Conservation (phyloP, 2,797 vertebrate genomes). For the Xiphorhynchus erythropygius region DNA sequence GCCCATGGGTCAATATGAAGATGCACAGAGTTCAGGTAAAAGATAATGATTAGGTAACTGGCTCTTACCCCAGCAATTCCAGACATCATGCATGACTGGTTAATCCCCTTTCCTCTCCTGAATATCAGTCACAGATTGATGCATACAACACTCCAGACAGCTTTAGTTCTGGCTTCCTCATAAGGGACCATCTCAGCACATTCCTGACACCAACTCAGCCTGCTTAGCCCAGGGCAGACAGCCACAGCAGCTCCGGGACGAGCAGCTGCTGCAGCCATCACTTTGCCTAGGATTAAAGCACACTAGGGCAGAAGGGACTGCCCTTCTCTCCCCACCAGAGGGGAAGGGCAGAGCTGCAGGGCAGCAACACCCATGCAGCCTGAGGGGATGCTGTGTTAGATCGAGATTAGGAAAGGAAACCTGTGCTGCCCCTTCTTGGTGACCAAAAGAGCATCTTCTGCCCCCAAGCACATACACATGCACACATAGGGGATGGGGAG, state of each 20-base stretch:
- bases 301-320: neutral
- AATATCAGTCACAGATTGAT: neutral
- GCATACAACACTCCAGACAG: neutral
- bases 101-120: neutral
- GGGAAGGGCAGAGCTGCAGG: neutral
- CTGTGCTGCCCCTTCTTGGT: neutral
- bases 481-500: neutral
- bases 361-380: neutral
- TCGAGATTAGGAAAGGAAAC: neutral
- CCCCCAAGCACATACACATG: neutral
- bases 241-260: neutral
- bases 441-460: neutral
- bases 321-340: neutral
- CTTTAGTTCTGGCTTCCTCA: neutral
- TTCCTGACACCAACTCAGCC: neutral
- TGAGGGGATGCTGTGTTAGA: neutral
- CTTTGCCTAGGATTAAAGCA: neutral
- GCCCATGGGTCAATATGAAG: neutral
- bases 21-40: neutral
- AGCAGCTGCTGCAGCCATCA: neutral
- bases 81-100: neutral
- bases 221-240: neutral
- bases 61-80: neutral
- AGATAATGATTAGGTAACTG: neutral
- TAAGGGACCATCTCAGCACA: neutral